Evolutionary conservation across 2,797 vertebrate species (phyloP), one percentile per base, ranked within the genome.

Genomic region (Menidia menidia): DNA sequence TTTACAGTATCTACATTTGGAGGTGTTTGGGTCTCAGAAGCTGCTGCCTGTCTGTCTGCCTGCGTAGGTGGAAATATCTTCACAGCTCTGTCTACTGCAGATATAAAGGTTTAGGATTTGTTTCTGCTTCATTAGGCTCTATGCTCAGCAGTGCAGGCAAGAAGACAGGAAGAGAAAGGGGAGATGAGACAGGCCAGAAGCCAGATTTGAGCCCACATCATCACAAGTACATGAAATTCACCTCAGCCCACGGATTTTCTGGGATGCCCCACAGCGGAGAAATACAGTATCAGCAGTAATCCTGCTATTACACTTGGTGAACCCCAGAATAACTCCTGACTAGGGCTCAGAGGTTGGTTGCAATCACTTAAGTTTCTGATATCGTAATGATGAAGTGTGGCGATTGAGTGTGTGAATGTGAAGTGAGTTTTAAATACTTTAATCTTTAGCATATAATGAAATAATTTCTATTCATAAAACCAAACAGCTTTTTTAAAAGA

Each of bases 41-140:
- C 78, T 82, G 16, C 75, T 75, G 82, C 81, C 78, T 84, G 88
- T 77, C 79, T 80, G 74, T 72, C 61, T 84, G 72, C 56, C 68
- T 78, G 87, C 78, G 88, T 91, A 81, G 90, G 89, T 86, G 88
- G 85, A 73, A 89, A 80, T 86, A 86, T 87, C 84, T 85, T 87
- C 80, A 81, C 84, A 82, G 78, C 67, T 83, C 64, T 44, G 78
- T 82, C 78, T 80, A 73, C 65, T 70, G 83, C 83, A 85, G 65
- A 73, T 75, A 67, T 15, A 71, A 84, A 81, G 74, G 72, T 64
- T 50, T 60, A 39, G 68, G 53, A 73, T 79, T 82, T 0, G 41
- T 80, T 80, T 73, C 74, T 64, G 86, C 73, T 75, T 80, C 59
- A 69, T 85, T 75, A 64, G 58, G 73, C 56, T 53, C 56, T 50